Evolutionary conservation across 2,113 vertebrate genomes (phyloP), one percentile per base, ranked within the genome.

Genomic region (Pluvialis apricaria): DNA sequence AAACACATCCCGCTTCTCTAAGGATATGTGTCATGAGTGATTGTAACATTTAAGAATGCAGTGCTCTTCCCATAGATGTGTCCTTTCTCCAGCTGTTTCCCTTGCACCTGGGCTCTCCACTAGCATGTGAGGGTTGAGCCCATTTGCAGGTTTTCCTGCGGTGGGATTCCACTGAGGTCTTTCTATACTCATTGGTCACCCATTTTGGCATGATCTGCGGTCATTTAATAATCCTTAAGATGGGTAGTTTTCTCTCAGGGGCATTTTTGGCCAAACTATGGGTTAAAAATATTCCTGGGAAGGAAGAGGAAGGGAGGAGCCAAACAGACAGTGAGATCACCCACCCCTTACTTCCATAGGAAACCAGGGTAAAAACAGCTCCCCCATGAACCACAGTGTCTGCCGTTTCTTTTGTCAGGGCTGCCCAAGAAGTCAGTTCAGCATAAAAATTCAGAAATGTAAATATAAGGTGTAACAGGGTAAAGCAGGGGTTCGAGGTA

Each of bases 261-360:
- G n/a, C 26, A 61, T 72, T 90, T 87, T 91, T 58, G 89, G 61
- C 47, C 47, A 85, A 85, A 71, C 11, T 40, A 87, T 26, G 69
- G 65, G 90, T 96, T 96, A 95, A 96, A 94, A 94, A 84, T 82
- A 82, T 79, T 90, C 58, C 75, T 80, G 57, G 44, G 16, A 93
- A 91, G 91, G 84, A 96, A 96, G 79, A 92, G 95, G 94, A 96
- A 97, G 90, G 93, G 94, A 96, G 93, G 90, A 96, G 94, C 75
- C 94, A 94, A 86, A 90, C 42, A 95, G 83, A 92, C 73, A 94
- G 45, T 45, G 66, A 93, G 82, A 91, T 94, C 84, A 95, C 68
- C 55, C 84, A 25, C 40, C 12, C 60, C 0, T 0, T 29, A 55
- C 52, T 90, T 87, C 84, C 78, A 88, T 85, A 95, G 84, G 91